A percentile compares a stretch with the other conserved stretches of the same genome.
Evolutionary conservation across 2,888 invertebrate genomes (phyloP).

Genomic region (Mythimna impura): DNA sequence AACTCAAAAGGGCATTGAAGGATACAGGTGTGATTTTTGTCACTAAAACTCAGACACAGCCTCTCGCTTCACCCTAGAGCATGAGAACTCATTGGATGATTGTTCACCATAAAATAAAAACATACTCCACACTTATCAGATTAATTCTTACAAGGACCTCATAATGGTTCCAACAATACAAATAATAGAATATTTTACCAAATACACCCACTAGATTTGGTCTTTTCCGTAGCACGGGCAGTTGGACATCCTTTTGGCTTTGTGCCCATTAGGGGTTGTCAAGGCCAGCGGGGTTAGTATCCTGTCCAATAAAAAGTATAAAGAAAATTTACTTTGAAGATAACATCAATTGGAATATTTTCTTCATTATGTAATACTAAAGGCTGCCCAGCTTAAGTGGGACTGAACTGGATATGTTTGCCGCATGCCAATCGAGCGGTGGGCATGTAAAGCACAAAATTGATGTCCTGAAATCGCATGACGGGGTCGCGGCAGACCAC

Average conservation of each 20-base stretch:
- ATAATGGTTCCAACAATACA: conserved; percentile 8
- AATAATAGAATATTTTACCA: conserved; percentile 50
- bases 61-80: too few relatives aligned
- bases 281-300: conserved; percentile 57
- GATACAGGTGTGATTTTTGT: too few relatives aligned
- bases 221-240: conserved; percentile 42
- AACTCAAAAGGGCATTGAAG: too few relatives aligned
- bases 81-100: too few relatives aligned
- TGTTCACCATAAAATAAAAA: too few relatives aligned
- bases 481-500: too few relatives aligned
- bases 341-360: conserved; percentile 37
- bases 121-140: not conserved
- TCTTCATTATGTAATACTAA: conserved; percentile 11
- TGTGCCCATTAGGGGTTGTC: conserved; percentile 45
- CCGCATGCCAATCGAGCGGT: too few relatives aligned
- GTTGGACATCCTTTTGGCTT: conserved; percentile 58
- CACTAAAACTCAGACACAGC: too few relatives aligned
- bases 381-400: too few relatives aligned
- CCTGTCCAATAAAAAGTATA: conserved; percentile 41
- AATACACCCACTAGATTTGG: conserved; percentile 37
- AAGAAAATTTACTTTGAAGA: conserved; percentile 38
- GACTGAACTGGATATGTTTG: too few relatives aligned
- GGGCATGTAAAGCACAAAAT: too few relatives aligned
- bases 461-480: too few relatives aligned
- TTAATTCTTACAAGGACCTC: conserved; percentile 1